Conservation (phyloP, 2,888 invertebrate species). For the Drosophila greeni region DNA sequence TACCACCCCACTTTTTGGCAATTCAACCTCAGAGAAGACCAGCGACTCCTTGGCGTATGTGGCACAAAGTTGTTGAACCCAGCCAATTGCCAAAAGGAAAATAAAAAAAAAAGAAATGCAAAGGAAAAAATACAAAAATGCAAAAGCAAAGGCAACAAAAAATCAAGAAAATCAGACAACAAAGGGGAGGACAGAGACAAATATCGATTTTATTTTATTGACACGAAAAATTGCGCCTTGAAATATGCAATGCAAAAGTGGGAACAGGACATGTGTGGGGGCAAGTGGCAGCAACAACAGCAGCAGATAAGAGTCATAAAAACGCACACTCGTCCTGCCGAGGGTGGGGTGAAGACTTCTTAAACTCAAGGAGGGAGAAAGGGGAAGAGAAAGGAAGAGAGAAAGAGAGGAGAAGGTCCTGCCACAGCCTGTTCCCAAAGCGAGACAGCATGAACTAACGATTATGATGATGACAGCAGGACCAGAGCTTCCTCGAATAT, state of each 20-base stretch:
- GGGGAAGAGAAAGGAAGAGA: not conserved
- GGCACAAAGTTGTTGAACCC: constrained; percentile 66
- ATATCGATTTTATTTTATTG: constrained; percentile 69
- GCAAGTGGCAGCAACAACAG: constrained; percentile 40
- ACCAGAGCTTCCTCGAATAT: not conserved
- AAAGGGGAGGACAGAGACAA: not conserved
- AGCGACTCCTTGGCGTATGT: constrained; percentile 39
- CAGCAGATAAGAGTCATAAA: constrained; percentile 68
- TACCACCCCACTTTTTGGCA: not conserved
- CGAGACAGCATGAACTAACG: constrained; percentile 52
- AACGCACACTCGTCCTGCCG: constrained; percentile 47
- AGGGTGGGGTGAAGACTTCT: not conserved
- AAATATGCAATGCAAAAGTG: constrained; percentile 65
- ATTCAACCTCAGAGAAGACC: constrained; percentile 1
- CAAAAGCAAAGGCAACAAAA: not conserved
- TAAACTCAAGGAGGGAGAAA: too few relatives aligned
- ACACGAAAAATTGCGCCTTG: constrained; percentile 69
- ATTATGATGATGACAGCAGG: constrained; percentile 66
- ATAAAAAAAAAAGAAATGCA: not conserved
- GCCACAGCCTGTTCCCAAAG: constrained; percentile 17
- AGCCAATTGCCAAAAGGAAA: constrained; percentile 37
- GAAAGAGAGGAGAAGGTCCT: not conserved
- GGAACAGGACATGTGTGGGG: constrained; percentile 32
- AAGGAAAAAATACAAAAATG: too few relatives aligned
- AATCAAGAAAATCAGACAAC: not conserved